Evolutionary conservation across 2,113 vertebrate genomes (phyloP).

Genomic region (Upupa epops): DNA sequence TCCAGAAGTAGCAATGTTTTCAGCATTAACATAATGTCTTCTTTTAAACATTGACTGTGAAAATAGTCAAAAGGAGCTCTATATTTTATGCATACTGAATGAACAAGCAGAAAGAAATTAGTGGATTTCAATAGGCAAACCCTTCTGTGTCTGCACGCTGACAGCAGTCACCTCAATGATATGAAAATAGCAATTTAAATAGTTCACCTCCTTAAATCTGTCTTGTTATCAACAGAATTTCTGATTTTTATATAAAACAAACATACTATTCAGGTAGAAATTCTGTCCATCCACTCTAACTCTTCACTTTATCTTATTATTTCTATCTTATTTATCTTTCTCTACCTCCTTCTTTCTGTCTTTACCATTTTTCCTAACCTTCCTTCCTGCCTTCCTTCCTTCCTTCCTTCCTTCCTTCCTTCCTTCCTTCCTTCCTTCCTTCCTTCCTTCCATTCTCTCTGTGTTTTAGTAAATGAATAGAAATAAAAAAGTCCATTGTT

Average conservation of each 20-base stretch:
- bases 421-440: neutral
- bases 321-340: too few species aligned
- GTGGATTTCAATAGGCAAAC: neutral
- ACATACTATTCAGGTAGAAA: neutral
- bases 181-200: neutral
- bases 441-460: neutral
- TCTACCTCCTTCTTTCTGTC: too few species aligned
- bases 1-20: neutral
- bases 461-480: neutral
- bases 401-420: neutral
- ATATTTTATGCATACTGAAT: neutral
- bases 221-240: neutral
- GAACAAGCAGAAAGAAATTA: neutral
- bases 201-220: neutral
- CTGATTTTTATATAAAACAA: neutral
- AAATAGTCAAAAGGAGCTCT: neutral
- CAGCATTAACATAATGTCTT: neutral
- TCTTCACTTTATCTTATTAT: too few species aligned
- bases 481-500: neutral
- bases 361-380: neutral
- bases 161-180: neutral
- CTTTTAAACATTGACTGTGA: neutral
- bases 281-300: rapidly evolving
- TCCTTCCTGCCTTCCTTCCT: neutral
- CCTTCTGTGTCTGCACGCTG: neutral